A percentile compares a stretch with the other conserved stretches of the same genome.
phyloP scores from a whole-genome alignment of 1,140 invertebrate genomes.

The Achroia grisella region DNA sequence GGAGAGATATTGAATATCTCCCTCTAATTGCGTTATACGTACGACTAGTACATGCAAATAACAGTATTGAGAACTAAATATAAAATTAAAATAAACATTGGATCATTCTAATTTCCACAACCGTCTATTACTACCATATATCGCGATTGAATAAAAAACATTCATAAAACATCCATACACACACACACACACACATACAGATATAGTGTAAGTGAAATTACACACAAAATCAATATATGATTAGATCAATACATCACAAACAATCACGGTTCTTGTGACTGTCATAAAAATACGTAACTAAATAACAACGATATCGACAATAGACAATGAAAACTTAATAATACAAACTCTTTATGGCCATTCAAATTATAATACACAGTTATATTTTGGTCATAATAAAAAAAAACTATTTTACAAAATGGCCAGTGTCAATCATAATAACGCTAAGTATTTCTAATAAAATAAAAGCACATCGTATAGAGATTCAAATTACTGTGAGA shows the following conservation, averaged over 20 bases:
- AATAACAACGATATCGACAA: constrained; percentile 27
- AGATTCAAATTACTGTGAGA: constrained; percentile 23
- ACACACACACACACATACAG: background rate
- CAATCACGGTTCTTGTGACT: constrained; percentile 15
- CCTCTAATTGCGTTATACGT: no score
- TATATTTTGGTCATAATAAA: background rate
- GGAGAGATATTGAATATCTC: no score
- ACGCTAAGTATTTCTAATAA: constrained; percentile 7
- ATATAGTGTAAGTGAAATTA: constrained; percentile 4
- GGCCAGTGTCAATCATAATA: background rate
- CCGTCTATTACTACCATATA: constrained; percentile 28
- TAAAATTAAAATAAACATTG: constrained; percentile 1
- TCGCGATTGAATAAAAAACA: constrained; percentile 20
- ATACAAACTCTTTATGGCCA: constrained; percentile 1
- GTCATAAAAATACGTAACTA: constrained; percentile 35
- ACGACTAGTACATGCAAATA: no score
- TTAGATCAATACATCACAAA: constrained; percentile 34
- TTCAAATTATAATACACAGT: constrained; percentile 1
- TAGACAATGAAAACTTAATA: constrained; percentile 59
- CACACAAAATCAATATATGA: constrained; percentile 24
- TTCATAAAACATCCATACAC: background rate
- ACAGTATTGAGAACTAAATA: no score
- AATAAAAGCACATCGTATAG: background rate
- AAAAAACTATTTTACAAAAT: background rate
- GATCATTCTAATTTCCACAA: background rate